These are phyloP conservation scores for Clarias pachynema DNA, from an alignment of 2,797 vertebrate species.

Conservation along the genomic window DNA sequence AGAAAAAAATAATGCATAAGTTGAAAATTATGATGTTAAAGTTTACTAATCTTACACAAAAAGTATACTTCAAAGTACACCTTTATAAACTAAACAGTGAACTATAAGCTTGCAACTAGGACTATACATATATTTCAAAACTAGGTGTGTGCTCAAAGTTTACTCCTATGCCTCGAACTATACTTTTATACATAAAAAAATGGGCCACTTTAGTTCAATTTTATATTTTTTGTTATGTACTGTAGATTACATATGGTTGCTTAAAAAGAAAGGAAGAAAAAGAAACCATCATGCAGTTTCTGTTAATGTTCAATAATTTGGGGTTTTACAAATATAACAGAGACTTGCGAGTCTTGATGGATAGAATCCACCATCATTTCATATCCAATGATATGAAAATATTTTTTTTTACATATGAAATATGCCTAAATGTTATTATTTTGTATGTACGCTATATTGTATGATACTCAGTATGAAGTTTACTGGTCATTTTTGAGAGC, in stretches of 20 bases:
- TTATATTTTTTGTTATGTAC: neutral
- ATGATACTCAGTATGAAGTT: neutral
- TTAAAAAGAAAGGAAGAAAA: neutral
- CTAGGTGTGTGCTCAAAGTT: no score
- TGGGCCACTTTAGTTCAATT: no score
- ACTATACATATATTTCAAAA: no score
- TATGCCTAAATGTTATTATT: neutral
- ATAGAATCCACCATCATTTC: neutral
- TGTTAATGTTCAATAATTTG: neutral
- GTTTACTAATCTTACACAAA: no score
- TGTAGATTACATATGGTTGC: neutral
- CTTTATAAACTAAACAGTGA: no score
- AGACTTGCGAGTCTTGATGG: neutral
- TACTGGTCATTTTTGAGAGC: neutral
- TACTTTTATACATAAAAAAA: no score
- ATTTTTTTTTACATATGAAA: neutral
- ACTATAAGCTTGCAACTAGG: no score
- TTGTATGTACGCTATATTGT: neutral
- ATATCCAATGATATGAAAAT: neutral
- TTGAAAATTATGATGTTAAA: no score
- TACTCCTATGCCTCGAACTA: no score
- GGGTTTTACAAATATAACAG: neutral
- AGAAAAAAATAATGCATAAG: no score
- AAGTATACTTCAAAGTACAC: no score
- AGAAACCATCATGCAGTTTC: neutral